Percentiles rank a stretch among this genome's conserved stretches.
phyloP scores from a whole-genome alignment of 2,113 vertebrate genomes.

The Catagonus wagneri region DNA sequence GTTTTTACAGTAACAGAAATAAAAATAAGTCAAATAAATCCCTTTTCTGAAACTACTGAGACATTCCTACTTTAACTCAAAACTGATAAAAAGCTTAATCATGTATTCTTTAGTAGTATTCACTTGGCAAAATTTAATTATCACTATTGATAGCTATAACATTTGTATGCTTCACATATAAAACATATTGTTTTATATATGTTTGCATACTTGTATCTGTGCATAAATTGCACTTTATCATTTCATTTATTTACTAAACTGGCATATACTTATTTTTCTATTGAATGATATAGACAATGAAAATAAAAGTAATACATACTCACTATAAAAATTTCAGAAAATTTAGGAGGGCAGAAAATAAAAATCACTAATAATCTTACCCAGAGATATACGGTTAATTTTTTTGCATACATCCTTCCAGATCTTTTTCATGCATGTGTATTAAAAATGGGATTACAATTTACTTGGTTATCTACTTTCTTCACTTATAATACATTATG shows the following conservation, averaged over 20 bases:
- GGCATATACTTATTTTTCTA: not conserved
- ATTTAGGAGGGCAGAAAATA: conserved; percentile 39
- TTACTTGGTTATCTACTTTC: conserved; percentile 8
- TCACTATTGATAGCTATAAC: not conserved
- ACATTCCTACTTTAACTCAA: not conserved
- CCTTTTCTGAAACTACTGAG: not conserved
- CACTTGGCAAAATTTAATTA: not conserved
- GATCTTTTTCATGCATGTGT: not conserved
- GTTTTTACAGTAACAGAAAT: conserved; percentile 5
- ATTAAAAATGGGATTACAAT: not conserved
- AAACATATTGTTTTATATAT: not conserved
- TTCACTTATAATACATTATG: conserved; percentile 13
- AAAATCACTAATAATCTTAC: conserved; percentile 26
- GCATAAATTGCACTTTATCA: not conserved
- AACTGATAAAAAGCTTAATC: not conserved
- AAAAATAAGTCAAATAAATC: conserved; percentile 11
- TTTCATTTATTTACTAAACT: conserved; percentile 14
- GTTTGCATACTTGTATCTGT: not conserved
- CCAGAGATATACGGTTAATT: not conserved
- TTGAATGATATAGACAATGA: not conserved
- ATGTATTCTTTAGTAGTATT: not conserved
- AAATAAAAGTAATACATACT: not conserved
- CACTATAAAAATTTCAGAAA: not conserved
- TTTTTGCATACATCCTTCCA: not conserved
- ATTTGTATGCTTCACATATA: conserved; percentile 14